Base-by-base conservation (phyloP, 2,888 invertebrate genomes). In the Catocala fraxini region DNA sequence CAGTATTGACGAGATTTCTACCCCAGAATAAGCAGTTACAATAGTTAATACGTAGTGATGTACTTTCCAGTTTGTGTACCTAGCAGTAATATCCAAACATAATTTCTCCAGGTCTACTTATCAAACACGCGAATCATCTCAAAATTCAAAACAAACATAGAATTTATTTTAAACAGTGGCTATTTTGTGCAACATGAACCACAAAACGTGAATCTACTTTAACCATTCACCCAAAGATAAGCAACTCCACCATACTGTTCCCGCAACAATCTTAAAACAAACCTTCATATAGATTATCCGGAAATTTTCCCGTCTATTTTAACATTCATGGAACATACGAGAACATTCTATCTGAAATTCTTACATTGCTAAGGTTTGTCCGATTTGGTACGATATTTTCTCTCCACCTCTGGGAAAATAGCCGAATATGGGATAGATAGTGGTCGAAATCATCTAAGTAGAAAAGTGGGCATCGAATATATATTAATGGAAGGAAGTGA, bases 401-500 rank as follows among this genome's bases (percentile, higher is more conserved):
- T 0, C 35, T 51, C 52, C 63, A 68, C 54, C 70, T 73, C 60
- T 58, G 57, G 60, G 59, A 56, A 55, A 58, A 61, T 56, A 11
- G 35, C 15, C 47, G 33, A 73, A 75, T 79, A 77, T 72, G 65
- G 46, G 52, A 47, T 39, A 70, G 65, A 59, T 64, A 73, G 73
- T 75, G 58, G 47, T 68, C 62, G 66, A 74, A 79, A 76, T 75
- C 76, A 76, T 82, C 60, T 68, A 56, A 77, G 77, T 77, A 68
- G 75, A 80, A 81, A 81, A 81, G 78, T 79, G 73, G 73, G 59
- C 56, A 55, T 70, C 55, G 71, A 81, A 79, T 80, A 80, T 77
- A 80, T 75, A 82, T 76, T 65, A 15, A 45, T 35, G 12, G 43
- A 51, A 9, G 34, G n/a, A 13, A 56, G 46, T 51, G 15, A 59